Evolutionary conservation across 2,797 vertebrate genomes (phyloP), one percentile per base, ranked within the genome.

Genomic region (Phrynocephalus vlangalii): DNA sequence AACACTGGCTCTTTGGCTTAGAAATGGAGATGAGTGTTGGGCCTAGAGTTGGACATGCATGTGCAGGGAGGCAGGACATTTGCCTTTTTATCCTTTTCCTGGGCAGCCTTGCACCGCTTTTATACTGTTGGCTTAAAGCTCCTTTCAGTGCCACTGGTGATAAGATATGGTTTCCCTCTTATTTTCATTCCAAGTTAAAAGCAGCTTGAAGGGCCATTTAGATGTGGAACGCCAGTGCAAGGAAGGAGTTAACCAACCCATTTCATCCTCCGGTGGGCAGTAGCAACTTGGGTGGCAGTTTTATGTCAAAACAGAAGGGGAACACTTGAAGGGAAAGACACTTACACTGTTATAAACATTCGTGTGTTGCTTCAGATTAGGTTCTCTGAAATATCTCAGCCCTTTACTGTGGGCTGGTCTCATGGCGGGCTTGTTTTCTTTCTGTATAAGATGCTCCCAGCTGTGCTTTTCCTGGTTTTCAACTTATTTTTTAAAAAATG

Each of bases 381-480:
- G 67, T n/a, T 82, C 75, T 90, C 86, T 87, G 83, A 2, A 91
- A 90, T 75, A 83, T 84, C 28, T 78, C 89, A 89, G 24, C 68
- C 63, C 86, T 88, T 88, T 94, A 71, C 82, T 83, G 68, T 93
- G 88, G 92, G 84, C 76, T 90, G 91, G 87, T 90, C 94, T 94
- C 7, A 82, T 79, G 28, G 87, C 92, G 86, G 66, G 16, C 87
- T 96, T 96, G 93, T 96, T 96, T 96, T 95, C 92, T 93, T 95
- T 93, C 90, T 92, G 91, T 93, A 96, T 92, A 96, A 44, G 95
- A 94, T 92, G 15, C 94, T 94, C 91, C 96, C 95, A 0, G 78
- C 96, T 97, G 96, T 89, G 96, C 93, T 93, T 95, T 96, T 95
- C 95, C 95, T 96, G 93, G 87, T 96, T 95, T 94, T 86, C 90